Conservation (phyloP, 1,140 invertebrate genomes). For the Drosophila santomea region DNA sequence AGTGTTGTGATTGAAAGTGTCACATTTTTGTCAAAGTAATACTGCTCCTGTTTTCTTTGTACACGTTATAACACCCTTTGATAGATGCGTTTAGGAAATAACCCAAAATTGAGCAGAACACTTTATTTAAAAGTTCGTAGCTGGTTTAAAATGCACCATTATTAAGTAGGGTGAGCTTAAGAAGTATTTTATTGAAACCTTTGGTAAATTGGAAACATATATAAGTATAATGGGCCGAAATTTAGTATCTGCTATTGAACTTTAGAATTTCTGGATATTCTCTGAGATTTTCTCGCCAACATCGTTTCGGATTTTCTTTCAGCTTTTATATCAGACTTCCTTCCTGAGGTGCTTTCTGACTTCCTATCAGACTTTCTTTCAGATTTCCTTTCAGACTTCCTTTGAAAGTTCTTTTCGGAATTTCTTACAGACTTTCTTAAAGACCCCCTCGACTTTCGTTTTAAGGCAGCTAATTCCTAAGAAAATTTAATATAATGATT, state of each 20-base stretch:
- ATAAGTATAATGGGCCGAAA: not conserved
- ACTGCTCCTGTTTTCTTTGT: not conserved
- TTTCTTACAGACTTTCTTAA: too few species aligned
- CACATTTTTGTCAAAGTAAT: not conserved
- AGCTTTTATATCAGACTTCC: not conserved
- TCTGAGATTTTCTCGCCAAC: not conserved
- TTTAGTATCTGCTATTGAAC: not conserved
- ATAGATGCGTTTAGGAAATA: too few species aligned
- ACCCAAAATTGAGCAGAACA: not conserved
- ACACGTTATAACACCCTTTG: not conserved
- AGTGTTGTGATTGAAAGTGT: not conserved
- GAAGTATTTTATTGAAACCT: not conserved
- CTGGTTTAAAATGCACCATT: too few species aligned
- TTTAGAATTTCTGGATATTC: not conserved
- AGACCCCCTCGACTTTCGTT: too few species aligned
- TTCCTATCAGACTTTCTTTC: not conserved
- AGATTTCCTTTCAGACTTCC: too few species aligned
- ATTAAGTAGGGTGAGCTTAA: too few species aligned
- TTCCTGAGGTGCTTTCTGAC: not conserved
- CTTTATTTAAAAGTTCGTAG: not conserved
- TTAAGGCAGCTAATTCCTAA: too few species aligned
- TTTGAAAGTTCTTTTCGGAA: too few species aligned
- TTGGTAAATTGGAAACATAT: conserved; percentile 5
- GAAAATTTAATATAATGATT: too few species aligned
- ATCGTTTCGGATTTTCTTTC: not conserved